A percentile compares a stretch with the other conserved stretches of the same genome.
Conservation (phyloP, 2,797 vertebrate species). For the Halcyon chelicuti region DNA sequence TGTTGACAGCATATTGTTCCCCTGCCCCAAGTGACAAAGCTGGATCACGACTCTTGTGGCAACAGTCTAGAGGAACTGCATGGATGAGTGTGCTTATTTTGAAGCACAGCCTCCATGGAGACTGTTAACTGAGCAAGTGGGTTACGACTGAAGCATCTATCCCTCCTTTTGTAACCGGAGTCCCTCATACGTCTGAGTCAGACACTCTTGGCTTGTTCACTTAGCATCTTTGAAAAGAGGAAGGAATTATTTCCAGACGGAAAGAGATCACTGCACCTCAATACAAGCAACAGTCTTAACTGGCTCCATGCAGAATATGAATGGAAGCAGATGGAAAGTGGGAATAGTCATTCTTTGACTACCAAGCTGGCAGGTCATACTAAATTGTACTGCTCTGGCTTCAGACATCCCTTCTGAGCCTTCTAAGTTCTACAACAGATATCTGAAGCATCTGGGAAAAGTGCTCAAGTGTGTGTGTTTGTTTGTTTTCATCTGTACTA, state of each 20-base stretch:
- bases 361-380: background rate
- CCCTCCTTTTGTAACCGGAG: background rate
- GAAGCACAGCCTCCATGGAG: background rate
- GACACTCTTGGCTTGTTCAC: background rate
- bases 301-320: background rate
- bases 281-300: background rate
- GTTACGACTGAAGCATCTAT: background rate
- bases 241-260: background rate
- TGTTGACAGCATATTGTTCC: background rate
- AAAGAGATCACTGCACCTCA: background rate
- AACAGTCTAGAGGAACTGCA: background rate
- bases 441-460: background rate
- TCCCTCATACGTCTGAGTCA: background rate
- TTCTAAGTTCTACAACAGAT: background rate
- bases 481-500: background rate
- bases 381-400: background rate
- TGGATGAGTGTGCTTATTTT: fast-evolving
- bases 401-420: background rate
- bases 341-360: background rate
- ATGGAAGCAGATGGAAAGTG: background rate
- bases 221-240: background rate
- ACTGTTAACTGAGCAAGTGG: background rate
- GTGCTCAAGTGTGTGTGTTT: fast-evolving
- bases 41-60: background rate
- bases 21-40: background rate